Percentiles rank a stretch among this genome's conserved stretches.
Evolutionary conservation across 2,113 vertebrate genomes (phyloP).

Genomic region (Neotragus pygmaeus): DNA sequence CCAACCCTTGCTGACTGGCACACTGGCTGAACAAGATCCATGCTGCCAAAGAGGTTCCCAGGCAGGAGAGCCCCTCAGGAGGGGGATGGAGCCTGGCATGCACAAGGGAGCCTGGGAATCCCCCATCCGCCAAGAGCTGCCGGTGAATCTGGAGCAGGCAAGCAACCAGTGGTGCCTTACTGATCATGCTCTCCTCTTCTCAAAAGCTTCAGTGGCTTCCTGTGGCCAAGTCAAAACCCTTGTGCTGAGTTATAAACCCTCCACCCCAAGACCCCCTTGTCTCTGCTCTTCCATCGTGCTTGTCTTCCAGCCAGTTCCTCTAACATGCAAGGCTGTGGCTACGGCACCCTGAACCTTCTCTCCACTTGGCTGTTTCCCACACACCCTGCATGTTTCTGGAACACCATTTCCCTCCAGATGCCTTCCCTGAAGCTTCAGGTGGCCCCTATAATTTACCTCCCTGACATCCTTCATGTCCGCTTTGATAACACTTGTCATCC

Average conservation of each 20-base stretch:
- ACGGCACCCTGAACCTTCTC: not conserved
- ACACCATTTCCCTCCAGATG: too few relatives aligned
- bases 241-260: not conserved
- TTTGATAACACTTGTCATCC: not conserved
- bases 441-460: not conserved
- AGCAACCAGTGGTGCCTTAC: fast-evolving
- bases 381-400: too few relatives aligned
- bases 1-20: not conserved
- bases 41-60: not conserved
- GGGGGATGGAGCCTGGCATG: not conserved
- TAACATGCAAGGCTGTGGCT: fast-evolving
- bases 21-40: not conserved
- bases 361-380: too few relatives aligned
- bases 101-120: too few relatives aligned
- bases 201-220: not conserved
- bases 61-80: not conserved
- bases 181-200: not conserved
- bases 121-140: not conserved
- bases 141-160: fast-evolving
- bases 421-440: not conserved
- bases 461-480: fast-evolving
- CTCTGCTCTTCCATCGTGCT: not conserved
- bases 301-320: not conserved
- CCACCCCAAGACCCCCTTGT: fast-evolving
- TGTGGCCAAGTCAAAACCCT: not conserved